These are phyloP conservation scores for Zaprionus nigranus DNA, from an alignment of 1,140 invertebrate species.

Conservation along the genomic window DNA sequence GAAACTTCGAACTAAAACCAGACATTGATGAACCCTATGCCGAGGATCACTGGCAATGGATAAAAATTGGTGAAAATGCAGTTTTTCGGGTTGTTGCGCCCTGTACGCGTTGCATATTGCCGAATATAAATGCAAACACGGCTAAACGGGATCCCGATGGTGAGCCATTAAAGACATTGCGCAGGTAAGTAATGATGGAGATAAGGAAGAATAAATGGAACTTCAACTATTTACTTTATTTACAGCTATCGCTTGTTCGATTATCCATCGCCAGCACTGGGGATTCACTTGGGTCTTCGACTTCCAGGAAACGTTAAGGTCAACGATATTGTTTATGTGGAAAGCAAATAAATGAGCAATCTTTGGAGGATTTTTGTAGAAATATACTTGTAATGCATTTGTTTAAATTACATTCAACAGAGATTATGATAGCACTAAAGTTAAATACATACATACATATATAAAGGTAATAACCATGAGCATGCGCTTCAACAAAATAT, in stretches of 20 bases:
- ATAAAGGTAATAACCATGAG: conserved; percentile 44
- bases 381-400: conserved; percentile 59
- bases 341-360: conserved; percentile 42
- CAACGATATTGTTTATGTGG: conserved; percentile 76
- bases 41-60: conserved; percentile 85
- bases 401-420: conserved; percentile 73
- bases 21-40: conserved; percentile 84
- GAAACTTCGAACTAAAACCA: conserved; percentile 85
- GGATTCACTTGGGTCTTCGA: conserved; percentile 78
- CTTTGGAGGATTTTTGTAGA: conserved; percentile 10
- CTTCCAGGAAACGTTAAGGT: conserved; percentile 58
- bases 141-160: conserved; percentile 85
- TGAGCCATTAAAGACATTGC: conserved; percentile 87
- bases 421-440: conserved; percentile 67
- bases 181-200: conserved; percentile 49
- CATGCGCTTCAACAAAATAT: conserved; percentile 37
- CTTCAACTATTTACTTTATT: background rate
- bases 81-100: conserved; percentile 84
- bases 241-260: conserved; percentile 72
- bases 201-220: background rate
- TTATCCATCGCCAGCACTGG: conserved; percentile 71
- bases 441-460: conserved; percentile 63
- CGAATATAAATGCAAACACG: conserved; percentile 86
- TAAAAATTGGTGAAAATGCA: conserved; percentile 83
- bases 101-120: conserved; percentile 86